These are phyloP conservation scores for Murina feae DNA, from an alignment of 2,113 vertebrate genomes.

Conservation along the genomic window DNA sequence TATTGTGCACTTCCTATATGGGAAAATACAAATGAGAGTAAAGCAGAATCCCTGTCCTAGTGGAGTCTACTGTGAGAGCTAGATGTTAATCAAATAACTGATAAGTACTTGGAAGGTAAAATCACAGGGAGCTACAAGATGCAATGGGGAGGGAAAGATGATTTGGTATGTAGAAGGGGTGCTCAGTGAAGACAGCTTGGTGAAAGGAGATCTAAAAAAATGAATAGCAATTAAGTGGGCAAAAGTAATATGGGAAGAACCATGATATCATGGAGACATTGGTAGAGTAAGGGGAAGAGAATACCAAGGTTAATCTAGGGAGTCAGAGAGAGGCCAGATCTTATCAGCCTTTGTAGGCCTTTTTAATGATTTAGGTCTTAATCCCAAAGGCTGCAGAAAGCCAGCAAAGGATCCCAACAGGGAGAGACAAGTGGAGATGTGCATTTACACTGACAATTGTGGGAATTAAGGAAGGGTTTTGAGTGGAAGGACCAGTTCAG, in stretches of 20 bases:
- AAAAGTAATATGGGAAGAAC: not conserved
- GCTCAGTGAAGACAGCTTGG: not conserved
- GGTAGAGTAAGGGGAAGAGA: not conserved
- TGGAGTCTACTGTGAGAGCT: not conserved
- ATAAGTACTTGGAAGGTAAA: not conserved
- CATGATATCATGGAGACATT: not conserved
- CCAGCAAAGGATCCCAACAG: not conserved
- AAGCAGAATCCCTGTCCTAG: not conserved
- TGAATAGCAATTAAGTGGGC: not conserved
- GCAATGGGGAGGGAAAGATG: not conserved
- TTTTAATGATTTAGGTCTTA: constrained; percentile 26
- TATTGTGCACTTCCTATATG: not conserved
- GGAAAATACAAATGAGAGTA: not conserved
- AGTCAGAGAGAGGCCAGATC: constrained; percentile 6
- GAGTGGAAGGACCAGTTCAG: not conserved
- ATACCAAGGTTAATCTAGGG: not conserved
- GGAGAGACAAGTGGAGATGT: not conserved
- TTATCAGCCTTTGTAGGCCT: not conserved
- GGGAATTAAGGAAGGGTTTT: not conserved
- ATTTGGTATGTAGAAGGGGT: not conserved
- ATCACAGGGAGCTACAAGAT: not conserved
- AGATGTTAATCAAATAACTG: not conserved
- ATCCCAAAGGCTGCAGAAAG: not conserved
- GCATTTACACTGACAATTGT: not conserved
- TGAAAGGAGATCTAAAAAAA: not conserved